Conservation (phyloP, 1,140 invertebrate species). For the Anagrus nilaparvatae region DNA sequence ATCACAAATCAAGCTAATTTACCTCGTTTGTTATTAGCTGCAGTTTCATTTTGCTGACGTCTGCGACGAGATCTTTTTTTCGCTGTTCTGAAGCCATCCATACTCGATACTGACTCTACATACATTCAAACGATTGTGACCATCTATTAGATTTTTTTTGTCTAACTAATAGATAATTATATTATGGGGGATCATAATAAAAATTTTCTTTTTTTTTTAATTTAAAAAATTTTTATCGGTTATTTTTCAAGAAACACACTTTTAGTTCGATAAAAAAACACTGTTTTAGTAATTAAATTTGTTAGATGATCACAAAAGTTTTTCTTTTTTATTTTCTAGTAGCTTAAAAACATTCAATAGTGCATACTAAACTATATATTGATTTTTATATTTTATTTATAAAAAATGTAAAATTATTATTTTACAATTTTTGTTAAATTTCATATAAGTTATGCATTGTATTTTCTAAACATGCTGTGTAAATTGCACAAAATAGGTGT, state of each 20-base stretch:
- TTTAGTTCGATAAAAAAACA: slow-evolving; percentile 2
- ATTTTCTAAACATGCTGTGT: too few species aligned
- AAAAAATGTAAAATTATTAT: background rate
- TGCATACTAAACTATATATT: too few species aligned
- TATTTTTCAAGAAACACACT: background rate
- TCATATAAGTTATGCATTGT: background rate
- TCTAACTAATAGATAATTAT: too few species aligned
- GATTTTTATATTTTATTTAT: too few species aligned
- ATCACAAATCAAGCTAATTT: slow-evolving; percentile 14
- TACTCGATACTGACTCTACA: slow-evolving; percentile 49
- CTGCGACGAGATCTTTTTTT: slow-evolving; percentile 33
- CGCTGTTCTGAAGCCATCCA: slow-evolving; percentile 45
- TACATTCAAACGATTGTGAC: slow-evolving; percentile 43
- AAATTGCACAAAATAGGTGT: too few species aligned
- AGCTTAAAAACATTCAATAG: slow-evolving; percentile 18
- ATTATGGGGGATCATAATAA: slow-evolving; percentile 7
- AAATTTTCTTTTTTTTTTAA: background rate
- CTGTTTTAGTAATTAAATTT: slow-evolving; percentile 10
- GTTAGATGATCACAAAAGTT: slow-evolving; percentile 44
- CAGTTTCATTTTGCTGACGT: slow-evolving; percentile 38
- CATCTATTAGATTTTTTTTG: slow-evolving; percentile 27
- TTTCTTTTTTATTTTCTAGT: slow-evolving; percentile 31
- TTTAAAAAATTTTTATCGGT: background rate
- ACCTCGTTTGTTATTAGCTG: slow-evolving; percentile 31
- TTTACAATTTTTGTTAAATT: background rate